These are phyloP conservation scores for Tipula lateralis DNA, from an alignment of 2,888 invertebrate genomes.

Conservation along the genomic window DNA sequence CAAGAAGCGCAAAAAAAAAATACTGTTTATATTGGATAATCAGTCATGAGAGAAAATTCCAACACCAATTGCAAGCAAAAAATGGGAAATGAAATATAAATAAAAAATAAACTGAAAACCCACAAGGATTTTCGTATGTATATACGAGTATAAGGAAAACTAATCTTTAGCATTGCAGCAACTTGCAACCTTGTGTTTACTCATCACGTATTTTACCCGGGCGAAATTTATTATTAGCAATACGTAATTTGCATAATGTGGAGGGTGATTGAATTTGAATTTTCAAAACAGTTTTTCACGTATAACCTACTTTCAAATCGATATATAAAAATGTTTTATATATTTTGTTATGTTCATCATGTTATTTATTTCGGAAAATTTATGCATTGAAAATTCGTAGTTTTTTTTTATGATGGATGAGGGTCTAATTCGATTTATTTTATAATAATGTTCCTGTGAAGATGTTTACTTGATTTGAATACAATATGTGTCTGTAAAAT, in stretches of 20 bases:
- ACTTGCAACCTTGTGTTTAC: background rate
- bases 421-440: background rate
- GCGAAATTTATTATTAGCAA: background rate
- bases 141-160: background rate
- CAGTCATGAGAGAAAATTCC: background rate
- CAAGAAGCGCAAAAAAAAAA: background rate
- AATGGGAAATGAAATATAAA: background rate
- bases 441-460: too few species aligned
- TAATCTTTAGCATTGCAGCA: background rate
- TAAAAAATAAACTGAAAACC: background rate
- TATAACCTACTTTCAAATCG: background rate
- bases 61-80: background rate
- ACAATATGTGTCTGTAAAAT: too few species aligned
- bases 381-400: background rate
- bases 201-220: background rate
- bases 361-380: background rate
- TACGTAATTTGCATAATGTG: background rate
- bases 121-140: background rate
- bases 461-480: too few species aligned
- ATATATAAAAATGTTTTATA: background rate
- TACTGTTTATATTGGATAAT: background rate
- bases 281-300: background rate
- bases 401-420: background rate
- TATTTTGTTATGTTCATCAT: background rate
- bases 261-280: background rate